phyloP scores from a whole-genome alignment of 2,888 invertebrate species.

The Petrolisthes manimaculis region DNA sequence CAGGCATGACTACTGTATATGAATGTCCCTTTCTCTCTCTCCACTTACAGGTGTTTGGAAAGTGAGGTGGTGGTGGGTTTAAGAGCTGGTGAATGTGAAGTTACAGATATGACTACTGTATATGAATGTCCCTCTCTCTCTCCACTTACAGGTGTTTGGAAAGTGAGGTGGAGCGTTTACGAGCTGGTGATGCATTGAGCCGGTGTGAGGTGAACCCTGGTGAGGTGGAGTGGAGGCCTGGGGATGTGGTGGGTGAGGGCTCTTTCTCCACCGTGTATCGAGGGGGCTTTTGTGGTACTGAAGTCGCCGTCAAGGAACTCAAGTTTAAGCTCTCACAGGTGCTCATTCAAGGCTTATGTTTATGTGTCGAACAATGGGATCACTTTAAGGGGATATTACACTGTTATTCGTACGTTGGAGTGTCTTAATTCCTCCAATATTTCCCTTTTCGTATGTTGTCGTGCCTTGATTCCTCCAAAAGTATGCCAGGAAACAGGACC shows the following conservation, averaged over 20 bases:
- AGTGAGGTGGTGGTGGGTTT: conserved; percentile 59
- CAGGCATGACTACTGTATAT: not conserved
- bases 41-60: conserved; percentile 54
- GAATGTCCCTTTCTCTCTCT: not conserved
- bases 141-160: conserved; percentile 56
- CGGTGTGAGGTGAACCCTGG: conserved; percentile 53
- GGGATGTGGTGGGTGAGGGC: conserved; percentile 63
- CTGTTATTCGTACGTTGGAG: too few relatives aligned
- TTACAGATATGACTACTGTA: not conserved
- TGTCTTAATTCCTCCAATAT: too few relatives aligned
- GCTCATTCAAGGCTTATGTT: too few relatives aligned
- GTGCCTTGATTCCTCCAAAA: too few relatives aligned
- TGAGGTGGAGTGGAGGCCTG: conserved; percentile 64
- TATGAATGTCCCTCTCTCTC: not conserved
- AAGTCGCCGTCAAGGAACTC: conserved; percentile 65
- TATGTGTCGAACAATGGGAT: too few relatives aligned
- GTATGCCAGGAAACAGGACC: too few relatives aligned
- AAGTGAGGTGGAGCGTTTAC: conserved; percentile 60
- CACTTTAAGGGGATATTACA: too few relatives aligned
- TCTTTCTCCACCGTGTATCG: conserved; percentile 65
- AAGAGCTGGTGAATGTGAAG: conserved; percentile 44
- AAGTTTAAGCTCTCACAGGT: conserved; percentile 64
- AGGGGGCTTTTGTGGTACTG: conserved; percentile 60
- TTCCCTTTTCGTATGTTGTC: too few relatives aligned
- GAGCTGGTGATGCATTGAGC: conserved; percentile 57